Evolutionary conservation across 2,888 invertebrate species (phyloP).

Genomic region (Panzeria rudis): DNA sequence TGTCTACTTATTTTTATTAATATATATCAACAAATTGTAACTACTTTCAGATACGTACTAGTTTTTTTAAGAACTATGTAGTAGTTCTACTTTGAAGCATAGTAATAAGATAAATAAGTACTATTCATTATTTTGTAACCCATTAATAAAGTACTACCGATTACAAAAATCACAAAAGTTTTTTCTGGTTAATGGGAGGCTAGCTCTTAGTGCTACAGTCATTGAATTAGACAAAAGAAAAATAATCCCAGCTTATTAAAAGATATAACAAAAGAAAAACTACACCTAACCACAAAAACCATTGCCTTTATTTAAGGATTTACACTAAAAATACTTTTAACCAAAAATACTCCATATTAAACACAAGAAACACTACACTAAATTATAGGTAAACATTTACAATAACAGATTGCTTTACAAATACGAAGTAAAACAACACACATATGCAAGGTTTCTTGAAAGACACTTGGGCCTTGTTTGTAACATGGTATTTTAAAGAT

Average conservation of each 20-base stretch:
- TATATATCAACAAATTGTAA: too few relatives aligned
- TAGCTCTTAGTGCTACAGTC: too few relatives aligned
- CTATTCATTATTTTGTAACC: too few relatives aligned
- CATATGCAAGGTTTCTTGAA: not conserved
- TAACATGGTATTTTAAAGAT: not conserved
- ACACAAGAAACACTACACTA: slow-evolving; percentile 4
- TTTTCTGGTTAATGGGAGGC: too few relatives aligned
- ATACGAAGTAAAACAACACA: not conserved
- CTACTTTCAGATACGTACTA: too few relatives aligned
- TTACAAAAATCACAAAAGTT: too few relatives aligned
- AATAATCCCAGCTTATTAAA: slow-evolving; percentile 42
- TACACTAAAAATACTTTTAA: slow-evolving; percentile 32
- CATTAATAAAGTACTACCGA: too few relatives aligned
- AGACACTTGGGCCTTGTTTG: not conserved
- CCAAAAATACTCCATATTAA: slow-evolving; percentile 10
- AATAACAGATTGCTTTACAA: slow-evolving; percentile 27
- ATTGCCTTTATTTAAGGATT: slow-evolving; percentile 50
- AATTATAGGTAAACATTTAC: slow-evolving; percentile 38
- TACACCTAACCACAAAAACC: slow-evolving; percentile 44
- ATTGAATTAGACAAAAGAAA: slow-evolving; percentile 10
- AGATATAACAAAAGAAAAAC: not conserved
- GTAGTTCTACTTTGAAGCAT: too few relatives aligned
- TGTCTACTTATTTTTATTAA: too few relatives aligned
- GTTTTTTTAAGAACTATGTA: too few relatives aligned
- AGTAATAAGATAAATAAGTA: too few relatives aligned